Base-by-base conservation (phyloP, 1,140 invertebrate species). In the Papilio aristodemus region DNA sequence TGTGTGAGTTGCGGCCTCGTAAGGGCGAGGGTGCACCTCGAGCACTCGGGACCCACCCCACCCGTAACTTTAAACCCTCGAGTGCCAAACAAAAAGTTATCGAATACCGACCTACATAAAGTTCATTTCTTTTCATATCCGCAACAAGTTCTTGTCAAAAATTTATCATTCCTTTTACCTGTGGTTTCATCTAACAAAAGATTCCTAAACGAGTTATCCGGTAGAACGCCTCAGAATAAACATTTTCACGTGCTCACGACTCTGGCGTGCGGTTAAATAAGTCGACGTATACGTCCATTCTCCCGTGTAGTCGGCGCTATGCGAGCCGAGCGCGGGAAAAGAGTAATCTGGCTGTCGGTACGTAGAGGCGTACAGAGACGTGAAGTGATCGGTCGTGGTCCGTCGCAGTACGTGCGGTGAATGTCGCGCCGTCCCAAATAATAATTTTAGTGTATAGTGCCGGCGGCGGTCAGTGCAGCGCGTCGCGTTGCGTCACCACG, bases 341-440 rank as follows among this genome's bases (percentile, higher is more conserved):
- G 59, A 71, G 66, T 63, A 68, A 69, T 71, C 67, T 69, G 64
- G 64, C 27, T 10, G 69, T 59, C 67, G 64, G 59, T 71, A 71
- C 67, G 67, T 57, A 64, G 57, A 17, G 69, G 70, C 67, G 76
- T n/a, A 78, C 72, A 64, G 64, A 67, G 46, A 71, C 72, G 76
- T 76, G 63, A 77, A 83, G 76, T 78, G 71, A 77, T 83, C 78
- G 19, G 14, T 70, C 70, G 71, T 73, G 69, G 76, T 79, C 82
- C 81, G 80, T 80, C 76, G 79, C 77, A 76, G 75, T 84, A 87
- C 81, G 80, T 85, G 80, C 80, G 68, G 74, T 84, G 86, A 85
- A 89, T 89, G 86, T 89, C 86, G 86, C 73, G 77, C 72, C 69
- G 80, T 81, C 86, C 71, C 85, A 89, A 90, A 88, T 86, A 87